These are phyloP conservation scores for Boloria euphrosyne DNA, from an alignment of 2,888 invertebrate species.

Conservation along the genomic window DNA sequence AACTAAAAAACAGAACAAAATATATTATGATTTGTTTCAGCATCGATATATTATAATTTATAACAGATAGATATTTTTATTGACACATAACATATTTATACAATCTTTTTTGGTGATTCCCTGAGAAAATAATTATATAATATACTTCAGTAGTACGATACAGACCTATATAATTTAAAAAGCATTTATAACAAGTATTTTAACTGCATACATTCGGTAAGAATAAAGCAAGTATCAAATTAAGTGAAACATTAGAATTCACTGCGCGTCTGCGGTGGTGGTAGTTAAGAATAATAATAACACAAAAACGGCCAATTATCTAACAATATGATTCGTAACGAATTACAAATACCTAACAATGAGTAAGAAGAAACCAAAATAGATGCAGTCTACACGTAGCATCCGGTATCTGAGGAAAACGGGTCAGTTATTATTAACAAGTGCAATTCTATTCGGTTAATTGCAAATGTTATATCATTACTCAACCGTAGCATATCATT, in stretches of 20 bases:
- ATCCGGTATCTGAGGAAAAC: conserved; percentile 57
- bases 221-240: conserved; percentile 7
- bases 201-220: background rate
- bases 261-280: conserved; percentile 20
- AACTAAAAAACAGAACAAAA: too few species aligned
- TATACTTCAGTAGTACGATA: too few species aligned
- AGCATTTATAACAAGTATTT: too few species aligned
- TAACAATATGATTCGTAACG: conserved; percentile 37
- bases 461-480: conserved; percentile 22
- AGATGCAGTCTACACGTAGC: conserved; percentile 46
- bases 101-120: too few species aligned
- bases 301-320: conserved; percentile 37
- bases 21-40: too few species aligned
- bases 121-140: too few species aligned
- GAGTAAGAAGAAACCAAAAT: conserved; percentile 43
- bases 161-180: too few species aligned
- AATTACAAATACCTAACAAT: conserved; percentile 40
- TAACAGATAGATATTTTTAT: too few species aligned
- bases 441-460: conserved; percentile 39
- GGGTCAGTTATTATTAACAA: conserved; percentile 58
- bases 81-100: too few species aligned
- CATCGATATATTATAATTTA: too few species aligned
- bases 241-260: conserved; percentile 27
- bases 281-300: conserved; percentile 29
- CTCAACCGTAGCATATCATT: background rate